A percentile compares a stretch with the other conserved stretches of the same genome.
phyloP scores from a whole-genome alignment of 2,888 invertebrate genomes.

The Trissolcus brochymenae region DNA sequence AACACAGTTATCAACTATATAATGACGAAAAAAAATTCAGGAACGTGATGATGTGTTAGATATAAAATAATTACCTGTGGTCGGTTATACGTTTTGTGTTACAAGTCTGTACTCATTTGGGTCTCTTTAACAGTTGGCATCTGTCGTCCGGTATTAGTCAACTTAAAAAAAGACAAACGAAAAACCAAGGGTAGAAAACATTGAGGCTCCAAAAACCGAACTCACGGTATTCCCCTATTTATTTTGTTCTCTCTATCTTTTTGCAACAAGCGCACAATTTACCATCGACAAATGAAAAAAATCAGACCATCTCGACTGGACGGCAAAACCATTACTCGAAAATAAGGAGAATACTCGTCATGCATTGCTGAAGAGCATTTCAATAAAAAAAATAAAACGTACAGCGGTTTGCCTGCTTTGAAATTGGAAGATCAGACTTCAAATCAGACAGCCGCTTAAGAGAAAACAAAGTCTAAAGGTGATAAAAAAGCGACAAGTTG shows the following conservation, averaged over 20 bases:
- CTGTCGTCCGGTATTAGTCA: constrained; percentile 76
- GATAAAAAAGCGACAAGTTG: constrained; percentile 1
- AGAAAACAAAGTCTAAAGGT: neutral
- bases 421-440: neutral
- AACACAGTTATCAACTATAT: neutral
- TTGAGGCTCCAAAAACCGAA: constrained; percentile 50
- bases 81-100: constrained; percentile 74
- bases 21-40: neutral
- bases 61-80: constrained; percentile 73
- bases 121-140: constrained; percentile 75
- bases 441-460: neutral
- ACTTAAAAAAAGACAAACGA: constrained; percentile 75
- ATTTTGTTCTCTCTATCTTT: too few species aligned
- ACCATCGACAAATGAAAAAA: neutral
- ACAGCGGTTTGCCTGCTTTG: neutral
- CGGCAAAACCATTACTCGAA: constrained; percentile 7
- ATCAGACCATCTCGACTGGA: constrained; percentile 8
- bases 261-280: too few species aligned
- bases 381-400: constrained; percentile 18
- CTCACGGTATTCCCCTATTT: constrained; percentile 37
- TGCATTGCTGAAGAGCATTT: constrained; percentile 39
- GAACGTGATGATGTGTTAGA: constrained; percentile 64
- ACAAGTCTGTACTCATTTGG: constrained; percentile 76
- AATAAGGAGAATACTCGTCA: constrained; percentile 48
- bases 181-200: constrained; percentile 67